These are phyloP conservation scores for Columbina picui DNA, from an alignment of 2,113 vertebrate genomes.

Conservation along the genomic window DNA sequence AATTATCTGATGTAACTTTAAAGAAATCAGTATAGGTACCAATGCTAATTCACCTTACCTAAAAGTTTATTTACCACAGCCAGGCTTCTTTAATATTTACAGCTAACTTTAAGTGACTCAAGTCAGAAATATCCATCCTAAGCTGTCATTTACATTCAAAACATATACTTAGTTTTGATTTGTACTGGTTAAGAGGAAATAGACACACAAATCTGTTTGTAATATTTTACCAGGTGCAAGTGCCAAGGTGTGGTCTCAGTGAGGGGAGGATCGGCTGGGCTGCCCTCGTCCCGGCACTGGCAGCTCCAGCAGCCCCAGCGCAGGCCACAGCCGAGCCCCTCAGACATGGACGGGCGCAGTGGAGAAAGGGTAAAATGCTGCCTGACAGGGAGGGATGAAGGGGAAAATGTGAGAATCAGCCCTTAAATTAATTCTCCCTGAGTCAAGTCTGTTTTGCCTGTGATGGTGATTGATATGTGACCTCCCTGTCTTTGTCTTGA, in stretches of 20 bases:
- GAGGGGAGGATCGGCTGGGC: background rate
- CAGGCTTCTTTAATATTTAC: background rate
- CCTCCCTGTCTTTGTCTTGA: background rate
- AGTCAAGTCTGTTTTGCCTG: background rate
- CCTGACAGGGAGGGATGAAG: background rate
- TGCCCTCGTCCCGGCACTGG: rapidly evolving
- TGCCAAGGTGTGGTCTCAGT: background rate
- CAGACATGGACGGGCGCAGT: rapidly evolving
- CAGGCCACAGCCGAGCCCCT: background rate
- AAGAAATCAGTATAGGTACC: background rate
- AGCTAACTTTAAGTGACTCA: background rate
- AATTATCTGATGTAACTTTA: background rate
- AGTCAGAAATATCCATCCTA: background rate
- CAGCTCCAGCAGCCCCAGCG: too few relatives aligned
- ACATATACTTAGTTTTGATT: background rate
- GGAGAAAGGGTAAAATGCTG: background rate
- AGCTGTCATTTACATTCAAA: background rate
- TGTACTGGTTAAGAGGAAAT: background rate
- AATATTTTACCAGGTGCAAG: background rate
- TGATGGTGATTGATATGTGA: background rate
- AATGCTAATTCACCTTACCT: background rate
- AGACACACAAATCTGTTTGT: background rate
- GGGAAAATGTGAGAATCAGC: background rate
- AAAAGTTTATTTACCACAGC: background rate
- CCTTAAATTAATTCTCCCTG: background rate